Evolutionary conservation across 2,797 vertebrate species (phyloP).

Genomic region (Anisognathus igniventris): DNA sequence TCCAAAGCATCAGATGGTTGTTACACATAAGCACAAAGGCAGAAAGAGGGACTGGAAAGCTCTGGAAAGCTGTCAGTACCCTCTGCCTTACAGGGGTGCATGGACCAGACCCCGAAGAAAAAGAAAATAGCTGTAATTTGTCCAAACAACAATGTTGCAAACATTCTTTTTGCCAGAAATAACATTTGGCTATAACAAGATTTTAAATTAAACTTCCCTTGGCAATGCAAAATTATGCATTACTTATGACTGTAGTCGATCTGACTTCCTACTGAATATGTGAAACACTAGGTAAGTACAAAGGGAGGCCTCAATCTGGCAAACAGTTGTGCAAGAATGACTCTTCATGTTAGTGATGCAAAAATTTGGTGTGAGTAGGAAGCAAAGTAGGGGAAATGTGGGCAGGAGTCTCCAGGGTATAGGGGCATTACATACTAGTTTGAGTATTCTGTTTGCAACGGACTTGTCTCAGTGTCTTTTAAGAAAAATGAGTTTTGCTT

Average conservation of each 20-base stretch:
- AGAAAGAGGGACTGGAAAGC: background rate
- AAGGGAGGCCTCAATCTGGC: background rate
- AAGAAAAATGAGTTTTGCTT: background rate
- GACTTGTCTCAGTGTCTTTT: background rate
- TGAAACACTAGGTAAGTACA: background rate
- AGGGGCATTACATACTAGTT: background rate
- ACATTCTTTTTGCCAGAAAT: slow-evolving; percentile 19
- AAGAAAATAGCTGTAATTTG: background rate
- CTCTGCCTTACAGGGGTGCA: background rate
- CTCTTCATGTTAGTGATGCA: background rate
- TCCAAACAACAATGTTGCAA: background rate
- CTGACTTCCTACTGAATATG: background rate
- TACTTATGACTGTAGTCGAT: background rate
- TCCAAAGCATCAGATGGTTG: background rate
- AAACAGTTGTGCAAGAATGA: background rate
- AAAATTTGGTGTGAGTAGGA: background rate
- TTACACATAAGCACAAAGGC: background rate
- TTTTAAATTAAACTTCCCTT: background rate
- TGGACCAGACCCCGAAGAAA: background rate
- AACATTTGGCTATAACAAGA: background rate
- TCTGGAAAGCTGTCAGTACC: background rate
- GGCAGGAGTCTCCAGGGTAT: background rate
- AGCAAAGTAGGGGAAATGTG: background rate
- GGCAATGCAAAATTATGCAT: background rate
- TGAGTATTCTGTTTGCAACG: background rate